Evolutionary conservation across 2,797 vertebrate genomes (phyloP).

Genomic region (Acanthiza pusilla): DNA sequence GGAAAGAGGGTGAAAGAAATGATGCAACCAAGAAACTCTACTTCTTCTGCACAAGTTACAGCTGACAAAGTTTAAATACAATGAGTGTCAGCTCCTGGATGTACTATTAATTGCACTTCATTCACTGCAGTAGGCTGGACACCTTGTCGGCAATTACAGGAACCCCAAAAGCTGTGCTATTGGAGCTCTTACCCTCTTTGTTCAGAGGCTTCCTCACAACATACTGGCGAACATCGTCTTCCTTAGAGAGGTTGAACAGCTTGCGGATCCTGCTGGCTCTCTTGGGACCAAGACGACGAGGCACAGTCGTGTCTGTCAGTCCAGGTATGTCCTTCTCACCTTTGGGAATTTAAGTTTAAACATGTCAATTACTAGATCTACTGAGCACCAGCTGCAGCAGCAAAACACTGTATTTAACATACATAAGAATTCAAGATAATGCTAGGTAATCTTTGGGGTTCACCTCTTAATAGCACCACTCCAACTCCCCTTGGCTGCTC

Average conservation of each 20-base stretch:
- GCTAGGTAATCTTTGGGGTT: background rate
- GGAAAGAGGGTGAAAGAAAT: rapidly evolving
- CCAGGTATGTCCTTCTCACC: conserved; percentile 98
- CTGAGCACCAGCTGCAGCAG: rapidly evolving
- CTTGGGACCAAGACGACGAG: conserved; percentile 94
- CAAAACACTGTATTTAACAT: rapidly evolving
- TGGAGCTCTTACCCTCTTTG: conserved; percentile 84
- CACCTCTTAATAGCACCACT: rapidly evolving
- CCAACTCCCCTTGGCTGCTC: no score
- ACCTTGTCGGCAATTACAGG: rapidly evolving
- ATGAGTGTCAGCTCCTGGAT: rapidly evolving
- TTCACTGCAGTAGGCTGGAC: background rate
- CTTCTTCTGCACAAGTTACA: rapidly evolving
- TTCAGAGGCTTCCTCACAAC: conserved; percentile 94
- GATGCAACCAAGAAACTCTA: background rate
- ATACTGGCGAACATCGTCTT: conserved; percentile 96
- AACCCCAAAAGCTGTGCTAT: rapidly evolving
- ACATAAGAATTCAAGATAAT: rapidly evolving
- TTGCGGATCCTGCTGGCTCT: conserved; percentile 97
- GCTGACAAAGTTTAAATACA: background rate
- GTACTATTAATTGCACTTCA: background rate
- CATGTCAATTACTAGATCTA: background rate
- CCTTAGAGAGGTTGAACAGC: conserved; percentile 97
- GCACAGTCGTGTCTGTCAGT: conserved; percentile 94
- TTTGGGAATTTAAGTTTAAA: background rate